Percentiles rank a stretch among this genome's conserved stretches.
Conservation (phyloP, 2,888 invertebrate genomes). For the Pteria penguin region DNA sequence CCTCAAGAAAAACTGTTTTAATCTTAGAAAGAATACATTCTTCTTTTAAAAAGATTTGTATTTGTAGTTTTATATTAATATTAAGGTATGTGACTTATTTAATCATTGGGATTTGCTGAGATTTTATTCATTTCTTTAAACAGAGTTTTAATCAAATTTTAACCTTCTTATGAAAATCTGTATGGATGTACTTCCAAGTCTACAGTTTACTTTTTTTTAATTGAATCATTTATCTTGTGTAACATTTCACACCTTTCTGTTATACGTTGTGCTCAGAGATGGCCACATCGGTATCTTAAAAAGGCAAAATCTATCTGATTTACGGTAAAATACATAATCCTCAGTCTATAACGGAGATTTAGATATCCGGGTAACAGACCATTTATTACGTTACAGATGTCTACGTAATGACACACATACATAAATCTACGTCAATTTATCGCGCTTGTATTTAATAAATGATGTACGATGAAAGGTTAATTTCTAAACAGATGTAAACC, state of each 20-base stretch:
- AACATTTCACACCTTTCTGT: neutral
- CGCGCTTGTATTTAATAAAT: neutral
- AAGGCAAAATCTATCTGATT: neutral
- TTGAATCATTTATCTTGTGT: neutral
- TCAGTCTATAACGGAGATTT: neutral
- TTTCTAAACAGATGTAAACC: no score
- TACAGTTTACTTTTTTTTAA: no score
- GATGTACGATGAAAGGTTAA: neutral
- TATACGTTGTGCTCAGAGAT: neutral
- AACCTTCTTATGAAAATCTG: no score
- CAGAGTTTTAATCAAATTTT: no score
- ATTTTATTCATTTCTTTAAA: no score
- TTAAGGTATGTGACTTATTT: no score
- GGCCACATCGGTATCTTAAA: neutral
- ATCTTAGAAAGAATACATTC: no score
- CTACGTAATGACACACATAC: neutral
- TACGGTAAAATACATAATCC: neutral
- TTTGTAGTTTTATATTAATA: no score
- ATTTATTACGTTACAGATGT: neutral
- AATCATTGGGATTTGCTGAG: no score
- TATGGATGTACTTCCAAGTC: no score
- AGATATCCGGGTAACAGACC: neutral
- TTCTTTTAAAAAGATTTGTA: no score
- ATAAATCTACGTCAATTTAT: neutral
- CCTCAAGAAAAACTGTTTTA: no score